These are phyloP conservation scores for Bergia puertoricense DNA, from an alignment of 92 coral and sea anemone genomes.

Conservation along the genomic window DNA sequence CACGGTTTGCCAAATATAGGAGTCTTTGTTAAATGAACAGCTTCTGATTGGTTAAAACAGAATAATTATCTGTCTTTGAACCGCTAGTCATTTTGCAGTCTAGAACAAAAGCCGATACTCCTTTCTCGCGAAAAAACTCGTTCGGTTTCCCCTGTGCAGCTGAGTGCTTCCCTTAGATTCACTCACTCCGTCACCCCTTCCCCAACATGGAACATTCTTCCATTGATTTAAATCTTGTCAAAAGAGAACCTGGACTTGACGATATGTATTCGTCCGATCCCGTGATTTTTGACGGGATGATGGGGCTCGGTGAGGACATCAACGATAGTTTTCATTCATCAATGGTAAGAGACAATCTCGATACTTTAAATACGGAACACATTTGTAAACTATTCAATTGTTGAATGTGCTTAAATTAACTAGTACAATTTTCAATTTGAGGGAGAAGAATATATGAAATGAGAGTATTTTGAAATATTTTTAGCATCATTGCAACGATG, in stretches of 20 bases:
- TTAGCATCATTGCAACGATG: constrained; percentile 72
- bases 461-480: constrained; percentile 1
- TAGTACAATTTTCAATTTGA: constrained; percentile 5
- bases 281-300: constrained; percentile 82
- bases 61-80: constrained; percentile 55
- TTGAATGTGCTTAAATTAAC: constrained; percentile 25
- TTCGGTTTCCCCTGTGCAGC: constrained; percentile 39
- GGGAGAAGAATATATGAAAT: neutral
- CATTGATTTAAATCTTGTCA: constrained; percentile 83
- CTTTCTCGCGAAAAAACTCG: constrained; percentile 44
- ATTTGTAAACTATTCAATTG: neutral
- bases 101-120: constrained; percentile 66
- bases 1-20: constrained; percentile 60
- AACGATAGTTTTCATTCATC: constrained; percentile 82
- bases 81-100: constrained; percentile 53
- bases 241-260: constrained; percentile 82
- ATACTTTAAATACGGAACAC: constrained; percentile 6
- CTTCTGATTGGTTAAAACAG: constrained; percentile 63
- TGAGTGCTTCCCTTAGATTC: constrained; percentile 21
- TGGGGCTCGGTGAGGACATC: constrained; percentile 72
- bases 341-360: constrained; percentile 26
- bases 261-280: constrained; percentile 79
- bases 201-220: constrained; percentile 73
- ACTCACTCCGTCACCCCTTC: constrained; percentile 33
- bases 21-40: constrained; percentile 22